phyloP scores from a whole-genome alignment of 1,140 invertebrate genomes.

The Aphelinus atriplicis region DNA sequence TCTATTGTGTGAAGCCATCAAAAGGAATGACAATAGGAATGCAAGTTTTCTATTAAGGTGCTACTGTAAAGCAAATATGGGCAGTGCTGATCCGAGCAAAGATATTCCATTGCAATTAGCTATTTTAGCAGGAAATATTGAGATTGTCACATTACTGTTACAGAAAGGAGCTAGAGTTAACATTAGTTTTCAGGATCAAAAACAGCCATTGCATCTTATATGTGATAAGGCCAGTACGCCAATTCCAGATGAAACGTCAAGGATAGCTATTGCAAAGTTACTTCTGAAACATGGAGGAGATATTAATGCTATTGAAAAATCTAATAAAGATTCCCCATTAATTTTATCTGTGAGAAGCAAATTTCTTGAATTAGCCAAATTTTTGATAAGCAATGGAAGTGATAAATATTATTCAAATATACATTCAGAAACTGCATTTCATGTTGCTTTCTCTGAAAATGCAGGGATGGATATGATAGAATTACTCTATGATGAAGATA shows the following conservation, averaged over 20 bases:
- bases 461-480: constrained; percentile 1
- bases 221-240: neutral
- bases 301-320: constrained; percentile 5
- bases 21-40: constrained; percentile 14
- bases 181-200: constrained; percentile 14
- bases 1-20: constrained; percentile 13
- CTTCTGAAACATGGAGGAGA: constrained; percentile 3
- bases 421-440: constrained; percentile 6
- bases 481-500: neutral
- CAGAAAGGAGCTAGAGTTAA: constrained; percentile 8
- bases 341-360: constrained; percentile 6
- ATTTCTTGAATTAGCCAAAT: constrained; percentile 3
- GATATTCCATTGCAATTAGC: constrained; percentile 20
- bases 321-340: constrained; percentile 1
- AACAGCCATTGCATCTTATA: constrained; percentile 3
- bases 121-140: constrained; percentile 3
- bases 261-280: constrained; percentile 11
- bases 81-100: constrained; percentile 10
- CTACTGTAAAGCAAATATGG: constrained; percentile 11
- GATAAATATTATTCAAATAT: neutral
- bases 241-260: constrained; percentile 12
- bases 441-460: constrained; percentile 14
- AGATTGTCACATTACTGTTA: neutral
- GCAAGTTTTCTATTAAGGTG: neutral
- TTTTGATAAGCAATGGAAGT: constrained; percentile 1